Conservation (phyloP, 1,140 invertebrate species). For the Heterodera schachtii region DNA sequence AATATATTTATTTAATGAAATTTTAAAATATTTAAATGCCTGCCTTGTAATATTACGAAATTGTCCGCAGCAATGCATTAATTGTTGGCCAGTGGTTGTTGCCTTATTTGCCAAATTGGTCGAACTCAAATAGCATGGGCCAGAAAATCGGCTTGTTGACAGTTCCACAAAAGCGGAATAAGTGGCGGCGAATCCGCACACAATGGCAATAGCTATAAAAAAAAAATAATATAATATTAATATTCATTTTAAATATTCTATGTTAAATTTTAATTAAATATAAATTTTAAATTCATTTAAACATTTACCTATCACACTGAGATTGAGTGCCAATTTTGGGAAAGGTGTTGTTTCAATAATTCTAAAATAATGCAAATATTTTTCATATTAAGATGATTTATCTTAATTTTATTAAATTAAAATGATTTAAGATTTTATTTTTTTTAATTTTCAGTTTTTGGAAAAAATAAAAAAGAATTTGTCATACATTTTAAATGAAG, state of each 20-base stretch:
- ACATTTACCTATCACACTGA: constrained; percentile 33
- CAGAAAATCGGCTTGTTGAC: constrained; percentile 28
- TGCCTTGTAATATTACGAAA: constrained; percentile 38
- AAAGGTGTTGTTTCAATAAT: constrained; percentile 34
- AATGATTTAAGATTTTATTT: too few relatives aligned
- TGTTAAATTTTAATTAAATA: constrained; percentile 3
- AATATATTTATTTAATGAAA: too few relatives aligned
- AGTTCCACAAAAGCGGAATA: constrained; percentile 42
- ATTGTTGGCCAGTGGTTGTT: constrained; percentile 4
- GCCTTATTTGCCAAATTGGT: background rate
- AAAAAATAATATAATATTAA: background rate
- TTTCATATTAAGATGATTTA: background rate
- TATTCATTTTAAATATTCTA: background rate
- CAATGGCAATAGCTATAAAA: constrained; percentile 35
- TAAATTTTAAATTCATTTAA: background rate
- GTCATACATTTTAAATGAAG: too few relatives aligned
- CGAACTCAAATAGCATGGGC: constrained; percentile 43
- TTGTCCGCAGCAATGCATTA: constrained; percentile 37
- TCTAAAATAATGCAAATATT: constrained; percentile 30
- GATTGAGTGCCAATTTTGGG: constrained; percentile 26
- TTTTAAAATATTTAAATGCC: too few relatives aligned
- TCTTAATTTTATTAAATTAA: too few relatives aligned
- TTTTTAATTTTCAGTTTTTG: too few relatives aligned
- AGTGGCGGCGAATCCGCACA: constrained; percentile 49
- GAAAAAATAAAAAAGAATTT: too few relatives aligned